Evolutionary conservation across 2,888 invertebrate species (phyloP).

Genomic region (Timandra comae): DNA sequence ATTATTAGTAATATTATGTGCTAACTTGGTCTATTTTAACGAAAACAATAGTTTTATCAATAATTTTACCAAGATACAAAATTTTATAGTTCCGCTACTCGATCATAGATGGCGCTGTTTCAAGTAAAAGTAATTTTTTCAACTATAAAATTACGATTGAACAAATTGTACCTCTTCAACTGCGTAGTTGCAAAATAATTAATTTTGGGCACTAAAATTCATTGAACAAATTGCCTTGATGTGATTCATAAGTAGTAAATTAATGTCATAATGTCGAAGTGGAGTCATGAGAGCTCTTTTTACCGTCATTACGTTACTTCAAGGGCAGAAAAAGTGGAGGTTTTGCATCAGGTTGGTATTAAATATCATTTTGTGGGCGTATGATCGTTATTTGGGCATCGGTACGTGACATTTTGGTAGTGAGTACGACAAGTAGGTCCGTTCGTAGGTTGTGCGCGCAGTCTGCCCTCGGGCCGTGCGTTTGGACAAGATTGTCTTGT

Average conservation of each 20-base stretch:
- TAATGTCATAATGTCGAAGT: constrained; percentile 6
- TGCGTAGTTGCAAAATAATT: constrained; percentile 5
- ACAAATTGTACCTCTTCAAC: not conserved
- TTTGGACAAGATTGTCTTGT: too few relatives aligned
- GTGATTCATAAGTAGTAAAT: constrained; percentile 11
- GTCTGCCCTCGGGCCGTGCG: constrained; percentile 8
- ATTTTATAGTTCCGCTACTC: constrained; percentile 37
- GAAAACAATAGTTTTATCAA: constrained; percentile 31
- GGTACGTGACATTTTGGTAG: constrained; percentile 15
- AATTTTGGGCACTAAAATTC: constrained; percentile 11
- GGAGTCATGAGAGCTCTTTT: constrained; percentile 13
- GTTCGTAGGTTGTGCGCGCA: too few relatives aligned
- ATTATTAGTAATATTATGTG: too few relatives aligned
- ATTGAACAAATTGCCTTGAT: constrained; percentile 17
- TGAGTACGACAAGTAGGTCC: too few relatives aligned
- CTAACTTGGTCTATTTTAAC: too few relatives aligned
- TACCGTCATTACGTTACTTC: constrained; percentile 8
- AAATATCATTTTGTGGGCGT: constrained; percentile 6
- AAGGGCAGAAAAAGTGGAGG: constrained; percentile 16
- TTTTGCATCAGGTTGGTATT: constrained; percentile 8
- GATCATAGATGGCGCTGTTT: constrained; percentile 39
- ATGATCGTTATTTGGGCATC: constrained; percentile 8
- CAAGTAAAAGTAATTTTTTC: too few relatives aligned
- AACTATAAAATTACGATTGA: not conserved
- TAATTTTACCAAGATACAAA: constrained; percentile 22